These are phyloP conservation scores for Chloroceryle inda DNA, from an alignment of 2,797 vertebrate genomes.

Conservation along the genomic window DNA sequence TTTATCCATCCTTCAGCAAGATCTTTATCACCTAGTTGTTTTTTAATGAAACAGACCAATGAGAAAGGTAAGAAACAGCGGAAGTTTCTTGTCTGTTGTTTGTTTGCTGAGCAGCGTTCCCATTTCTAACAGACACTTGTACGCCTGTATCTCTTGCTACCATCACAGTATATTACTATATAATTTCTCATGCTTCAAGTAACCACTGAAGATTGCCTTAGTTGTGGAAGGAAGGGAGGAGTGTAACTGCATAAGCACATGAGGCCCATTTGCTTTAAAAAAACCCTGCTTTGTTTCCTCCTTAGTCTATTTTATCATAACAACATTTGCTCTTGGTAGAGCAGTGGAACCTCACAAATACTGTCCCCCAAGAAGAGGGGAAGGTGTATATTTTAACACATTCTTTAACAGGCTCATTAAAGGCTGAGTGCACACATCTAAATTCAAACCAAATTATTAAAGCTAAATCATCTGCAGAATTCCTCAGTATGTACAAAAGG, in stretches of 20 bases:
- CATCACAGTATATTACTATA: conserved; percentile 42
- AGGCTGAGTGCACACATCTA: not conserved
- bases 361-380: not conserved
- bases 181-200: conserved; percentile 47
- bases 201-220: conserved; percentile 41
- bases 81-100: conserved; percentile 15
- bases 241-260: conserved; percentile 32
- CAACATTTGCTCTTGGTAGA: conserved; percentile 54
- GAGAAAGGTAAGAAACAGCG: conserved; percentile 47
- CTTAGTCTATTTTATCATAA: conserved; percentile 62
- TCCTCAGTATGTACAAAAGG: not conserved
- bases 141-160: conserved; percentile 41
- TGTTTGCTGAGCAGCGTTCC: conserved; percentile 39
- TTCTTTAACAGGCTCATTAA: not conserved
- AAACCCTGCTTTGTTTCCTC: conserved; percentile 64
- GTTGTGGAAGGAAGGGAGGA: conserved; percentile 55
- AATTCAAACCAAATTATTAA: not conserved
- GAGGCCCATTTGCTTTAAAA: conserved; percentile 62
- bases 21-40: conserved; percentile 57
- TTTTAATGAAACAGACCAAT: conserved; percentile 57
- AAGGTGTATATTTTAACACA: not conserved
- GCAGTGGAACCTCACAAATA: conserved; percentile 25
- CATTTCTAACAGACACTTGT: not conserved
- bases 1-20: conserved; percentile 53
- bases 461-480: not conserved